These are phyloP conservation scores for Nilaparvata lugens DNA, from an alignment of 1,140 invertebrate species.

Conservation along the genomic window DNA sequence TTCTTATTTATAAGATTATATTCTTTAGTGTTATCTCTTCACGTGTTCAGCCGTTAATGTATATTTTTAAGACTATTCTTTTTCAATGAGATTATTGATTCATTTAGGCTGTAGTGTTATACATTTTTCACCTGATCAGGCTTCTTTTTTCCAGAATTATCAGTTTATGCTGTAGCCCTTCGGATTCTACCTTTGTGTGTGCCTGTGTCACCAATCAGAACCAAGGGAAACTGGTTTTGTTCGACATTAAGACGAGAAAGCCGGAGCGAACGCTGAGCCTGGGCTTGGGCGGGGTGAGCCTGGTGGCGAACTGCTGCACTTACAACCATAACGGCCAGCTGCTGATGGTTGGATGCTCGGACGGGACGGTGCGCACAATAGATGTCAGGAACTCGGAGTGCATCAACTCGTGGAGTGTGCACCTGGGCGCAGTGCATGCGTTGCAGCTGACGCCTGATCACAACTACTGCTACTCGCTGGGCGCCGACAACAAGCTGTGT, in stretches of 20 bases:
- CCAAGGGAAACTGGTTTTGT: constrained; percentile 42
- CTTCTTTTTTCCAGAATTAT: constrained; percentile 38
- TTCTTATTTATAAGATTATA: too few species aligned
- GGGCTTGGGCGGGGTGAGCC: constrained; percentile 9
- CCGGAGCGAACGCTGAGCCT: constrained; percentile 34
- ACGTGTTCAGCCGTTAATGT: too few species aligned
- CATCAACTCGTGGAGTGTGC: constrained; percentile 38
- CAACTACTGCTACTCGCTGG: constrained; percentile 27
- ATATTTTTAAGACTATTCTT: too few species aligned
- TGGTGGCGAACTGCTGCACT: constrained; percentile 37
- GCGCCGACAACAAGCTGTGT: constrained; percentile 26
- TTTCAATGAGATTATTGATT: too few species aligned
- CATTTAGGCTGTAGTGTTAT: background rate
- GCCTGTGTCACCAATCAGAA: constrained; percentile 37
- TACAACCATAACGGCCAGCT: constrained; percentile 61
- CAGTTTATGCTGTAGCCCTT: constrained; percentile 45
- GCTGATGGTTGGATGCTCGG: constrained; percentile 47
- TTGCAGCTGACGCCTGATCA: constrained; percentile 27
- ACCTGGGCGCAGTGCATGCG: constrained; percentile 21
- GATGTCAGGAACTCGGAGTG: constrained; percentile 47
- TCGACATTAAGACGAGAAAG: constrained; percentile 52
- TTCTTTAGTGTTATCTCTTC: too few species aligned
- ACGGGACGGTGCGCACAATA: constrained; percentile 50
- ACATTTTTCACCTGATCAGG: background rate
- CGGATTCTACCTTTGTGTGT: constrained; percentile 48